Base-by-base conservation (phyloP, 2,888 invertebrate species). In the Coelinius sp. region DNA sequence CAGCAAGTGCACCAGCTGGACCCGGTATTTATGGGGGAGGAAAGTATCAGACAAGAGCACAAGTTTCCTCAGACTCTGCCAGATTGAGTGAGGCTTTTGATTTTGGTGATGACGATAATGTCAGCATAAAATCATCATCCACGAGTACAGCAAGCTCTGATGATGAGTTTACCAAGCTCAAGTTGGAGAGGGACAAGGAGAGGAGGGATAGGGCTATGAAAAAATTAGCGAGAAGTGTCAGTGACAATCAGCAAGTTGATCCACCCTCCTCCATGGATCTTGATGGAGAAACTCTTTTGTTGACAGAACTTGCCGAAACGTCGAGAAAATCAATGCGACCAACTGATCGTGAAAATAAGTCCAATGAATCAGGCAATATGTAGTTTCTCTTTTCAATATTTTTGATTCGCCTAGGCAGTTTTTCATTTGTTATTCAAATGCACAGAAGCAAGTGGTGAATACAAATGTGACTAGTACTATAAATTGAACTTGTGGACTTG, bases 161-260 rank as follows among this genome's bases (percentile, higher is more conserved):
- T 70, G 94, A 94, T 80, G 94, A 94, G 76, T 94, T 94, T 81
- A 91, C 92, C 56, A 92, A 92, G 71, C 87, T 95, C 62, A 93
- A 93, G 81, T 90, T 90, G 53, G 90, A 91, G 68, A 90, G 94
- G 1, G 93, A 93, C 80, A 92, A 92, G 81, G 92, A 93, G 82
- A 90, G 94, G n/a, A 86, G 89, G 5, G 90, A 92, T 68, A 90
- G 91, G 67, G 90, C 92, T 76, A 87, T 92, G 76, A 90, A 91
- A 76, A 92, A 91, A 80, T 83, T 92, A 4, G 92, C 90, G 0
- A 89, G 93, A 68, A 91, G 91, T 52, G 88, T 90, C 46, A 91
- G 91, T 75, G 90, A 90, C 0, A 79, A 80, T 73, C 73, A 76
- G 7, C 75, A 71, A 3, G 46, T 59, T 20, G 77, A 49, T 1